Conservation (phyloP, 2,113 vertebrate genomes). For the Crotalus horridus region DNA sequence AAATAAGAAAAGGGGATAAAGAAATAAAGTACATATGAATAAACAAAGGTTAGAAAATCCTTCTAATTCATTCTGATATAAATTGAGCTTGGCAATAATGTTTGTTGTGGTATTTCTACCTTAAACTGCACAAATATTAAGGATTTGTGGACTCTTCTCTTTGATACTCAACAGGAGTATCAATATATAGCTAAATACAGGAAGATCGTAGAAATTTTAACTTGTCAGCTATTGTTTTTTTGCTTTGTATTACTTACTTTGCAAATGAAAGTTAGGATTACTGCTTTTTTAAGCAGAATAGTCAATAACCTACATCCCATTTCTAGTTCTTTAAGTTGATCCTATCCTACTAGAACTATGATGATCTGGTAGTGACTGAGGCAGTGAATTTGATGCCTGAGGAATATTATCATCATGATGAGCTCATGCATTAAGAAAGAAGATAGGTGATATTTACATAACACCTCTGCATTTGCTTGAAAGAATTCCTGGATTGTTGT, state of each 20-base stretch:
- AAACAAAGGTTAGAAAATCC: neutral
- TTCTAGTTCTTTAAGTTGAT: neutral
- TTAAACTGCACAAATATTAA: neutral
- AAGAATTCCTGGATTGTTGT: conserved; percentile 58
- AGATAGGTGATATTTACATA: conserved; percentile 65
- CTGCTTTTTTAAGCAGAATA: conserved; percentile 34
- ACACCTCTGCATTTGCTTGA: conserved; percentile 50
- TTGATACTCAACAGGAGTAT: neutral
- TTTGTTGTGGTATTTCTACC: neutral
- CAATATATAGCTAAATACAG: conserved; percentile 4
- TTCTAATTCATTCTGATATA: neutral
- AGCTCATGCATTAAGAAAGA: conserved; percentile 53
- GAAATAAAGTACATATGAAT: neutral
- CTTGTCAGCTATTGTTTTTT: neutral
- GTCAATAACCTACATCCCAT: conserved; percentile 33
- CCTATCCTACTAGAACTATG: conserved; percentile 4
- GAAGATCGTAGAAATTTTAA: conserved; percentile 6
- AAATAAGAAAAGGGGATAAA: neutral
- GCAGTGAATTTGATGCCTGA: conserved; percentile 52
- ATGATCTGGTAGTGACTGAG: conserved; percentile 35
- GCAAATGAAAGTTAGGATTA: neutral
- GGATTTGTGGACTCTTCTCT: neutral
- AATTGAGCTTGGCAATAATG: neutral
- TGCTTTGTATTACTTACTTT: conserved; percentile 29
- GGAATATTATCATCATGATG: conserved; percentile 57